These are phyloP conservation scores for Emmelina monodactyla DNA, from an alignment of 2,888 invertebrate species.

Conservation along the genomic window DNA sequence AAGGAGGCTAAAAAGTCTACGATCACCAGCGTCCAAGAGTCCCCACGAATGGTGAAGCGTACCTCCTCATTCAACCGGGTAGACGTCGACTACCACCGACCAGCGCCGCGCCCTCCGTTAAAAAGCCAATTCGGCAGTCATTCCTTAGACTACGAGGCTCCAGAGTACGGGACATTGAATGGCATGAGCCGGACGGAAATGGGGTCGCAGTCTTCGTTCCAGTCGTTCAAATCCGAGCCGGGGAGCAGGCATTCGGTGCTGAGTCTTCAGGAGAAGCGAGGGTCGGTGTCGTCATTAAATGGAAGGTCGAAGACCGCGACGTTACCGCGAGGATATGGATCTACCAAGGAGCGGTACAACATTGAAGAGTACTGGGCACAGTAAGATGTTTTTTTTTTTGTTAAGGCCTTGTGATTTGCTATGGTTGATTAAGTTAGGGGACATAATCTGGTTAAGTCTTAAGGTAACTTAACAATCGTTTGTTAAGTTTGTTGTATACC, in stretches of 20 bases:
- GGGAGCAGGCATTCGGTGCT: constrained; percentile 35
- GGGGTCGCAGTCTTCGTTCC: constrained; percentile 41
- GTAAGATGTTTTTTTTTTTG: constrained; percentile 31
- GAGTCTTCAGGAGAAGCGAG: constrained; percentile 42
- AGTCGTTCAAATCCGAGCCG: constrained; percentile 50
- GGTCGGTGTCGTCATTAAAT: constrained; percentile 31
- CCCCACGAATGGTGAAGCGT: constrained; percentile 40
- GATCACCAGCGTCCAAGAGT: constrained; percentile 40
- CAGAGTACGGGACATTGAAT: not conserved
- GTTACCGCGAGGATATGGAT: constrained; percentile 47
- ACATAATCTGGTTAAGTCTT: no score
- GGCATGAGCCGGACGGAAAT: constrained; percentile 17
- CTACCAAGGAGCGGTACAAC: constrained; percentile 38
- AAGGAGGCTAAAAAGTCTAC: constrained; percentile 46
- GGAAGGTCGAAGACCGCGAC: constrained; percentile 44
- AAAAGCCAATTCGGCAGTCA: constrained; percentile 26
- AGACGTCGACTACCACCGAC: constrained; percentile 34
- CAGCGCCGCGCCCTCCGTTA: constrained; percentile 29
- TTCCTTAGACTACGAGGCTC: constrained; percentile 20
- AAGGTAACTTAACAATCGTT: no score
- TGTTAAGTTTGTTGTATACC: no score
- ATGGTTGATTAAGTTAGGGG: no score
- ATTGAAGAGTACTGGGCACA: constrained; percentile 61
- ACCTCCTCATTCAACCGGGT: constrained; percentile 32
- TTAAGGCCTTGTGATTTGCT: no score